These are phyloP conservation scores for Oxyteleia sp. DNA, from an alignment of 2,888 invertebrate species.

Conservation along the genomic window DNA sequence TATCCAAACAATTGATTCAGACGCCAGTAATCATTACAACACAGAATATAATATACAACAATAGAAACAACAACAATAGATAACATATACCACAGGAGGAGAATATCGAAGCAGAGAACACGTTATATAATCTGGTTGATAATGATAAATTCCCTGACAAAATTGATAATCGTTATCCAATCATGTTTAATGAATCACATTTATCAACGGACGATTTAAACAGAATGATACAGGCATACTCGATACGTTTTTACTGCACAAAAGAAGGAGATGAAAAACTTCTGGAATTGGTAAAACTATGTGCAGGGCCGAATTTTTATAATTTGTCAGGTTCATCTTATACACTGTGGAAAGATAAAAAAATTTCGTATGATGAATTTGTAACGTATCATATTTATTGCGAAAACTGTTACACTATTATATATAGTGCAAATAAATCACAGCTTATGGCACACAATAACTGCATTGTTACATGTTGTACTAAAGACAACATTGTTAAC, in stretches of 20 bases:
- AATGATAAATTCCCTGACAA: too few species aligned
- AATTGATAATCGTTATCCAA: not conserved
- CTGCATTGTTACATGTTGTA: not conserved
- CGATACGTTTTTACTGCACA: constrained; percentile 3
- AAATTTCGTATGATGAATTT: constrained; percentile 6
- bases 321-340: not conserved
- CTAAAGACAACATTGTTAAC: not conserved
- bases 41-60: too few species aligned
- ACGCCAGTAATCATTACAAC: too few species aligned
- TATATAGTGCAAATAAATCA: constrained; percentile 3
- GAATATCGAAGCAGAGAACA: too few species aligned
- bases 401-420: not conserved
- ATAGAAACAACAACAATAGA: too few species aligned
- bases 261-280: constrained; percentile 1
- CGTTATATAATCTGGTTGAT: too few species aligned
- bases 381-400: constrained; percentile 13
- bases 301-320: constrained; percentile 9
- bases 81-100: too few species aligned
- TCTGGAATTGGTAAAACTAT: constrained; percentile 4
- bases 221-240: constrained; percentile 4
- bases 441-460: not conserved
- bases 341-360: constrained; percentile 3
- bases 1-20: too few species aligned
- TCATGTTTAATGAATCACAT: constrained; percentile 1
- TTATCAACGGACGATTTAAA: not conserved